Evolutionary conservation across 1,140 invertebrate genomes (phyloP), one percentile per base, ranked within the genome.

Genomic region (Apolygus lucorum): DNA sequence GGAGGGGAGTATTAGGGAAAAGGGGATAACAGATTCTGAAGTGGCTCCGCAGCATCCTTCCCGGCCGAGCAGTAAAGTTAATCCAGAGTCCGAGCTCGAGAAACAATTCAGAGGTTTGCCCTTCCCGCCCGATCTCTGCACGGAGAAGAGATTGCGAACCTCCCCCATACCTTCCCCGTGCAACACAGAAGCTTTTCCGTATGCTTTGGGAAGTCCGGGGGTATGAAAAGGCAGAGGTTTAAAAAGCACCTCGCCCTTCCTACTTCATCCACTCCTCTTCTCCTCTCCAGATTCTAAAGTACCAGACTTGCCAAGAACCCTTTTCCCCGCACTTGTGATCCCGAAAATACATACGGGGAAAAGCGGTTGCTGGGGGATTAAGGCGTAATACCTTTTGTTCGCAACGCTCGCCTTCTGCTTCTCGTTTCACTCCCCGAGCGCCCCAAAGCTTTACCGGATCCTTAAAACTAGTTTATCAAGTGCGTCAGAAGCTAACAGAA

Each of bases 341-440:
- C 72, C 71, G 72, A 73, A 71, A 73, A 73, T 73, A 73, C 72
- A 73, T 71, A 73, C 70, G 65, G 70, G 63, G 72, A 73, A 73
- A 70, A 28, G 72, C 70, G 72, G 70, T 72, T 70, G 70, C 67
- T n/a, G 34, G 25, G 25, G 69, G 49, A 62, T 52, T 67, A 52
- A 54, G 52, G 72, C 71, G 71, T 73, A 73, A 73, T 73, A 73
- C 72, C 72, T 73, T 73, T 73, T 73, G 72, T 73, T 73, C 71
- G 69, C 69, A 59, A 68, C 59, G 70, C 66, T 72, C 70, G 69
- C 71, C 54, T n/a, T n/a, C n/a, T n/a, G n/a, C n/a, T n/a, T n/a
- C 34, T 42, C 34, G 4, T 17, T 17, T 42, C 34, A 17, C 34
- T 17, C 4, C 17, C 34, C 4, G 34, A 42, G 22, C 8, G 54